A percentile compares a stretch with the other conserved stretches of the same genome.
phyloP scores from a whole-genome alignment of 2,113 vertebrate genomes.

The Blennius ocellaris region DNA sequence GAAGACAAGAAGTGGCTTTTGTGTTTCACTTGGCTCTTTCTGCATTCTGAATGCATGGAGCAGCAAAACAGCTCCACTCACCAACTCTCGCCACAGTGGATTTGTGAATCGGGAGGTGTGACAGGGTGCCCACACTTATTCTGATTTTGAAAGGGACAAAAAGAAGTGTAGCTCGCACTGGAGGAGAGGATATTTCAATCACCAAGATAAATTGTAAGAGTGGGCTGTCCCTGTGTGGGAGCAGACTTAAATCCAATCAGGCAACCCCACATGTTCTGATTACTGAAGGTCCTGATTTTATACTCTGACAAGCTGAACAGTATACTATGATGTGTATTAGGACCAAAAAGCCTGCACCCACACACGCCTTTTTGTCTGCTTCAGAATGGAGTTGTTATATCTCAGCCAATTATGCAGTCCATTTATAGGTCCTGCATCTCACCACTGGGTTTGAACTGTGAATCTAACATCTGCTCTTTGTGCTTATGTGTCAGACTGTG shows the following conservation, averaged over 20 bases:
- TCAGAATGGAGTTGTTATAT: slow-evolving; percentile 32
- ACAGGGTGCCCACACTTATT: slow-evolving; percentile 39
- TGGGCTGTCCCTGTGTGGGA: slow-evolving; percentile 42
- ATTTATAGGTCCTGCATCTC: slow-evolving; percentile 42
- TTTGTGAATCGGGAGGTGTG: slow-evolving; percentile 41
- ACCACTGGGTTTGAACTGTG: slow-evolving; percentile 51
- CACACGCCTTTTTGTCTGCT: slow-evolving; percentile 18
- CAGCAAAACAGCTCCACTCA: slow-evolving; percentile 21
- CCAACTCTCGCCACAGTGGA: slow-evolving; percentile 27
- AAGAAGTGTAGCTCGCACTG: slow-evolving; percentile 17
- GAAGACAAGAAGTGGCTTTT: neutral
- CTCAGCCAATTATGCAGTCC: slow-evolving; percentile 32
- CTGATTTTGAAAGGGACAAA: slow-evolving; percentile 47
- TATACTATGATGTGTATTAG: slow-evolving; percentile 28
- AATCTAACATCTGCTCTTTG: slow-evolving; percentile 79
- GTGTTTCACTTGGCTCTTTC: slow-evolving; percentile 1
- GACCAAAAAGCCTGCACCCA: slow-evolving; percentile 23
- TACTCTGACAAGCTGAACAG: slow-evolving; percentile 45
- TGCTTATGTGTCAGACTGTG: slow-evolving; percentile 81
- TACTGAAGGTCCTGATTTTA: slow-evolving; percentile 56
- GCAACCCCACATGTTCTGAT: slow-evolving; percentile 55
- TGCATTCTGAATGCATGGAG: neutral
- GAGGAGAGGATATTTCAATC: slow-evolving; percentile 50
- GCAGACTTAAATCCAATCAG: slow-evolving; percentile 57
- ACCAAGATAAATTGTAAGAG: slow-evolving; percentile 42